These are phyloP conservation scores for Dipodomys spectabilis DNA, from an alignment of 2,113 vertebrate genomes.

Conservation along the genomic window DNA sequence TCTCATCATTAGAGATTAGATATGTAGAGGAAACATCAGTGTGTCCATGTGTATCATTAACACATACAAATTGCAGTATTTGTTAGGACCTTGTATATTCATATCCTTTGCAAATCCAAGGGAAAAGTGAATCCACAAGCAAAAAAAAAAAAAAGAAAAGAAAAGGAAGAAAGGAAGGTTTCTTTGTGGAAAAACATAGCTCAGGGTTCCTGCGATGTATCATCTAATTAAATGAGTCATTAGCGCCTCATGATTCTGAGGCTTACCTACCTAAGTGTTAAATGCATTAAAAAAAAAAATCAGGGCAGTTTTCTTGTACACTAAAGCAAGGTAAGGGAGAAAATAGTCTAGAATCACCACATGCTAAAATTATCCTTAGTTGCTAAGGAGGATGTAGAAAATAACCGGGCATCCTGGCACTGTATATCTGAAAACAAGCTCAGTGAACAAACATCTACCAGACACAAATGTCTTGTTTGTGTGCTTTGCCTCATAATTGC, in stretches of 20 bases:
- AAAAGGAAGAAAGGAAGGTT: not conserved
- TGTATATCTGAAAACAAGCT: not conserved
- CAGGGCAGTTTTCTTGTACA: conserved; percentile 1
- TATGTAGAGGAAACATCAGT: not conserved
- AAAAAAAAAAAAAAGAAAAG: not conserved
- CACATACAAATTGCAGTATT: conserved; percentile 42
- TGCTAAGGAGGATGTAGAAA: conserved; percentile 28
- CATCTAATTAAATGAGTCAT: conserved; percentile 67
- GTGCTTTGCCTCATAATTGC: not conserved
- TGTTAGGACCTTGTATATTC: conserved; percentile 46
- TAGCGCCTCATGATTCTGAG: conserved; percentile 56
- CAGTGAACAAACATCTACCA: not conserved
- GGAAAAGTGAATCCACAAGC: not conserved
- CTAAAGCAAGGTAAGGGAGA: conserved; percentile 46
- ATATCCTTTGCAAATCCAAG: not conserved
- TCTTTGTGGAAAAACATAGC: conserved; percentile 22
- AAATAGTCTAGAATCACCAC: not conserved
- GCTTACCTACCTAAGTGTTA: conserved; percentile 64
- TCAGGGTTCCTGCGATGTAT: conserved; percentile 1
- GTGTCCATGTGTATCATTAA: not conserved
- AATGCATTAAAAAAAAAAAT: conserved; percentile 28
- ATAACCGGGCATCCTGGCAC: not conserved
- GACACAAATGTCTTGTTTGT: not conserved
- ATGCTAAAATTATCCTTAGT: conserved; percentile 62
- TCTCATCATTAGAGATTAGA: not conserved